Percentiles rank a stretch among this genome's conserved stretches.
Conservation (phyloP, 1,140 invertebrate genomes). For the Apis dorsata region DNA sequence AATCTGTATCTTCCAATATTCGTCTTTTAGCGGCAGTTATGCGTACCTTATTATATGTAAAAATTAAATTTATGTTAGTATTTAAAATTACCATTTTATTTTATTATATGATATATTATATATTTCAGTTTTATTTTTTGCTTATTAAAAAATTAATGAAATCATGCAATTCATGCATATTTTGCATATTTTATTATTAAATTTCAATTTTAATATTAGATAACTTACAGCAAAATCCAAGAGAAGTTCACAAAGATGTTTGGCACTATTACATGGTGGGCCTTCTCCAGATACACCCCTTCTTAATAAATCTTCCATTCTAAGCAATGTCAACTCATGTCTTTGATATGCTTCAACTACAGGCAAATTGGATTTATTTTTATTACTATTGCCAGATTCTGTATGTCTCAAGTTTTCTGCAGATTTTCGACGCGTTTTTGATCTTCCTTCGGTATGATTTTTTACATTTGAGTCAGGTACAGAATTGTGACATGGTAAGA, state of each 20-base stretch:
- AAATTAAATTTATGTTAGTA: conserved; percentile 52
- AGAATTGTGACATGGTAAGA: conserved; percentile 77
- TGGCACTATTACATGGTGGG: conserved; percentile 80
- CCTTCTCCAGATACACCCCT: conserved; percentile 86
- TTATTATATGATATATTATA: neutral
- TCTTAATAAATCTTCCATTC: conserved; percentile 90
- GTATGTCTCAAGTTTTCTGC: conserved; percentile 65
- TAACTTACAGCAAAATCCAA: conserved; percentile 87
- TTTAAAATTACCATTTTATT: neutral
- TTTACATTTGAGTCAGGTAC: conserved; percentile 65
- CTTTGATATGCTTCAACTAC: conserved; percentile 89
- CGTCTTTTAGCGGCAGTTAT: conserved; percentile 89
- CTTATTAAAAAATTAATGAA: neutral
- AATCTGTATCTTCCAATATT: conserved; percentile 89
- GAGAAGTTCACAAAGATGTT: conserved; percentile 86
- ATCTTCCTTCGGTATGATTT: conserved; percentile 70
- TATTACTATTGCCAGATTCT: conserved; percentile 59
- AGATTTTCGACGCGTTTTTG: conserved; percentile 78
- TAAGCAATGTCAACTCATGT: conserved; percentile 88
- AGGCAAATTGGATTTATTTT: conserved; percentile 82
- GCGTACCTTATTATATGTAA: conserved; percentile 73
- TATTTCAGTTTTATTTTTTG: conserved; percentile 1
- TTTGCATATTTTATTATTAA: neutral
- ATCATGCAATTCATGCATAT: neutral
- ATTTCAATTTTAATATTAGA: neutral